Evolutionary conservation across 1,140 invertebrate species (phyloP), one percentile per base, ranked within the genome.

Genomic region (Notospermus geniculatus): DNA sequence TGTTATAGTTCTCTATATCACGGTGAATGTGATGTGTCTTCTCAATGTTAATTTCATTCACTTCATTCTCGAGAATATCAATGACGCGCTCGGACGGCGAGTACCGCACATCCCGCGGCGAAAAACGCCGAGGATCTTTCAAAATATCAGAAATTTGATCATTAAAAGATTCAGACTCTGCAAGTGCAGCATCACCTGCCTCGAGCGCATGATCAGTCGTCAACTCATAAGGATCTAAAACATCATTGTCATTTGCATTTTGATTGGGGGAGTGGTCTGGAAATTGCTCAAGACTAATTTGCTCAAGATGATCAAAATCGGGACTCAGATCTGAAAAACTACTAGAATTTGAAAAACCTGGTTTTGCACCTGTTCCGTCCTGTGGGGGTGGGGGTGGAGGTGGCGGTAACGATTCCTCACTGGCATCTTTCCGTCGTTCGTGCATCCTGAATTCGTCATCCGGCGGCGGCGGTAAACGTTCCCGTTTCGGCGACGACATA

Each of bases 211-310:
- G 5, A 23, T 50, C 46, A 50, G 46, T 50, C 9, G 46, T 50
- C 25, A 50, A 27, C 25, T 50, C 46, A 50, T 50, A 50, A 4
- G n/a, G 46, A 19, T 19, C n/a, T 27, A 27, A 50, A 23, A 60
- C 60, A 64, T 77, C 78, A 74, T 71, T 77, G 71, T 79, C 78
- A 76, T 73, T 72, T 72, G 76, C 71, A 75, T 75, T 76, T 74
- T 78, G 74, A 76, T 80, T 75, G 72, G 74, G 72, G 68, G 32
- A 23, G 19, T 19, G 22, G 25, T 30, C 17, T 28, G 43, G 53
- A 36, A 36, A 36, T 36, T 36, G 32, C 32, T 36, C 32, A 36
- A 36, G 32, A 7, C 32, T 36, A 36, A 36, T 36, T 36, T 36
- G 32, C 32, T 36, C 32, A 36, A 36, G 32, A 36, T 36, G 4